Evolutionary conservation across 1,140 invertebrate genomes (phyloP), one percentile per base, ranked within the genome.

Genomic region (Hydropsyche tenuis): DNA sequence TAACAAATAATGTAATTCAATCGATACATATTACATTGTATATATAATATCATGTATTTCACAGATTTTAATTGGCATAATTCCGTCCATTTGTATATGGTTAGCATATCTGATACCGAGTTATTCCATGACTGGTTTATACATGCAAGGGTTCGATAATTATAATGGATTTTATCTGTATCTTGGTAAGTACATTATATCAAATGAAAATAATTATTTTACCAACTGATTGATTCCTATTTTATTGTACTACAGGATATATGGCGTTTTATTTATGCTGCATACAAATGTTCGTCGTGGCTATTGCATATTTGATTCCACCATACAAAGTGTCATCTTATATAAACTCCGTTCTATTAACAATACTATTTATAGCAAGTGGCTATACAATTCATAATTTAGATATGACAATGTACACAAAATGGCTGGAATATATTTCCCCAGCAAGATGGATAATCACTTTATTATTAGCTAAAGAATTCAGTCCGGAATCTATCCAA

Each of bases 51-150:
- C 30, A 12, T 25, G 23, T 53, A 18, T 60, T 23, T 22, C 12
- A 12, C 5, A 60, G 56, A 20, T 60, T 60, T 60, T 60, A 23
- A 1, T 88, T 78, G 88, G 86, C 74, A 79, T 90, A 25, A 84
- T 88, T 76, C 88, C 90, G 6, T 89, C 91, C 63, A 83, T 83
- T 74, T 89, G 87, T 64, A 88, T 94, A 4, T 95, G 93, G 86
- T 77, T 95, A 65, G 91, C 92, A 0, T 96, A 93, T 80, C 80
- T 95, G 20, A 89, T 95, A 25, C 95, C 95, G 16, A 93, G 93
- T 12, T 96, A 94, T 80, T 93, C 93, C 18, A 96, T 96, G 94
- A 91, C 92, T 9, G 94, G 94, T 0, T 84, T 96, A 0, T 90
- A 90, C 68, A 88, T 89, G 73, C 90, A 91, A 78, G 84, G 87